These are phyloP conservation scores for Phlogophora meticulosa DNA, from an alignment of 2,888 invertebrate species.

Conservation along the genomic window DNA sequence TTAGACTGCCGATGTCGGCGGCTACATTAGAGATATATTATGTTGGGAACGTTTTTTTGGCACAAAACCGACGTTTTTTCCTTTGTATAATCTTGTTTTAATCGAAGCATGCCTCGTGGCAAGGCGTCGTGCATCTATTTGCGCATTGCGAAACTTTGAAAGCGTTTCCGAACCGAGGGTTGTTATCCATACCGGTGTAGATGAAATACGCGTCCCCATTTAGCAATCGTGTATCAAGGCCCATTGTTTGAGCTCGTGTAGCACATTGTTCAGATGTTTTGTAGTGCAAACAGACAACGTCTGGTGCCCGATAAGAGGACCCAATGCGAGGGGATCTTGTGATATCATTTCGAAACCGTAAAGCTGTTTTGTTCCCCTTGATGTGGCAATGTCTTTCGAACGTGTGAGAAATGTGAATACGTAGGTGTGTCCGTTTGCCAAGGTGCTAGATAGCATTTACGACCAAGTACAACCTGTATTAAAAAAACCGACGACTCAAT, in stretches of 20 bases:
- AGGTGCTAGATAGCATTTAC: slow-evolving; percentile 43
- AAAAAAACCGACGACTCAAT: slow-evolving; percentile 36
- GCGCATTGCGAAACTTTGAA: slow-evolving; percentile 61
- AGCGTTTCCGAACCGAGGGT: slow-evolving; percentile 55
- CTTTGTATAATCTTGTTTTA: slow-evolving; percentile 43
- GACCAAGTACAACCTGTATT: slow-evolving; percentile 21
- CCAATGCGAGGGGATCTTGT: slow-evolving; percentile 67
- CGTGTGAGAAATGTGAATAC: slow-evolving; percentile 13
- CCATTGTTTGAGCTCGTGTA: slow-evolving; percentile 77
- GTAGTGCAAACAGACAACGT: slow-evolving; percentile 78
- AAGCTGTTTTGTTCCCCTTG: slow-evolving; percentile 50
- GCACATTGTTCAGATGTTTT: slow-evolving; percentile 77
- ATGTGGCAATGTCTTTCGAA: slow-evolving; percentile 39
- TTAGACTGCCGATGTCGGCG: slow-evolving; percentile 54
- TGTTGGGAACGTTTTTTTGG: slow-evolving; percentile 69
- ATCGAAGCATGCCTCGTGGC: slow-evolving; percentile 38
- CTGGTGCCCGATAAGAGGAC: slow-evolving; percentile 77
- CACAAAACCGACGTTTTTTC: slow-evolving; percentile 72
- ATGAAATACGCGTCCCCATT: slow-evolving; percentile 70
- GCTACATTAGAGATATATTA: slow-evolving; percentile 66
- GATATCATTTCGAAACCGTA: slow-evolving; percentile 58
- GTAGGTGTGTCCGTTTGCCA: slow-evolving; percentile 26
- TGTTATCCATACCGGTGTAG: slow-evolving; percentile 54
- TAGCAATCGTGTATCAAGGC: slow-evolving; percentile 68
- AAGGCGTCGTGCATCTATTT: slow-evolving; percentile 43